Percentiles rank a stretch among this genome's conserved stretches.
Conservation (phyloP, 2,113 vertebrate genomes). For the Hyaena hyaena region DNA sequence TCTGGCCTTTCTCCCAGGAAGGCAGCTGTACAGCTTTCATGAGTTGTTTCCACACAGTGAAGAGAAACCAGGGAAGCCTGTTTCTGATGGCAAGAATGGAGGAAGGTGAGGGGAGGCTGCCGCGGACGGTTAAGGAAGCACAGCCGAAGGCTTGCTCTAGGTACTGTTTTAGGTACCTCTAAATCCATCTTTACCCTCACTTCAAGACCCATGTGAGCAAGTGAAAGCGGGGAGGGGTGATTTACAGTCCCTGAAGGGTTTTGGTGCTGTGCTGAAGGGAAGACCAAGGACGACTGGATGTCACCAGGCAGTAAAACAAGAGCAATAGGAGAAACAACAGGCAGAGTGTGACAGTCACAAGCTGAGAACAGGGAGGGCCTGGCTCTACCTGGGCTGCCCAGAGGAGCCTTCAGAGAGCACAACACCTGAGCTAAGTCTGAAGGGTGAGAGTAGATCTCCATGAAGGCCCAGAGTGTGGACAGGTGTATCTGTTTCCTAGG, state of each 20-base stretch:
- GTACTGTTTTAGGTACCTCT: background rate
- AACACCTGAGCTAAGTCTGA: background rate
- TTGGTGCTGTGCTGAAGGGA: background rate
- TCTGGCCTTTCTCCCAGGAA: constrained; percentile 68
- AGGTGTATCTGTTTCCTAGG: no score
- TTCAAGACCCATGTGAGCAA: background rate
- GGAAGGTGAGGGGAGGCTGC: background rate
- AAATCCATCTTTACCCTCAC: background rate
- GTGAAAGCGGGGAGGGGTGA: background rate
- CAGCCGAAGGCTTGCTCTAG: background rate
- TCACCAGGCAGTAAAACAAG: background rate
- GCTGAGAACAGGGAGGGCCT: background rate
- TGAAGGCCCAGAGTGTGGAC: rapidly evolving
- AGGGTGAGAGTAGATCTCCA: background rate
- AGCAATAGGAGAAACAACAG: background rate
- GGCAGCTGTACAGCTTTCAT: background rate
- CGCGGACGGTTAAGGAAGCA: rapidly evolving
- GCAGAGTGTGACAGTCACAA: background rate
- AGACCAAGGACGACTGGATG: background rate
- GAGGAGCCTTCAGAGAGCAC: background rate
- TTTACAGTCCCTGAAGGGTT: background rate
- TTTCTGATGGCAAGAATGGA: background rate
- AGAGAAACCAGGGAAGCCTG: background rate
- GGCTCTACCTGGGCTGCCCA: background rate
- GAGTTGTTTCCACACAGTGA: background rate